These are phyloP conservation scores for Threskiornis aethiopicus DNA, from an alignment of 2,797 vertebrate species.

Conservation along the genomic window DNA sequence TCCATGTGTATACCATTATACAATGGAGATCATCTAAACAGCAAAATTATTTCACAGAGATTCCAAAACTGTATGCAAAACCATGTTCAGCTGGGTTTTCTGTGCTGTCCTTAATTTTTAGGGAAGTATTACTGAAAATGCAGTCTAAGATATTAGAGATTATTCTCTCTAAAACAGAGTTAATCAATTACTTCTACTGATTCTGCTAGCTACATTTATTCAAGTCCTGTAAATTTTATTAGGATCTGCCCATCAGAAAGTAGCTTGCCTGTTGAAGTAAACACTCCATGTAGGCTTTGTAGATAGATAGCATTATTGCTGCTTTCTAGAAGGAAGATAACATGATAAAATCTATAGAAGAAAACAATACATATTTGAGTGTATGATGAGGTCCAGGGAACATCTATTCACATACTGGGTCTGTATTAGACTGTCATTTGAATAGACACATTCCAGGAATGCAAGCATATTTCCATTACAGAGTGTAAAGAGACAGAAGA, in stretches of 20 bases:
- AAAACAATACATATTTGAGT: neutral
- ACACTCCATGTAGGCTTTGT: neutral
- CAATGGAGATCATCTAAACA: neutral
- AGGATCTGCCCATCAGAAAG: neutral
- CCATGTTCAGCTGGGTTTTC: neutral
- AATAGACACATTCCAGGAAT: neutral
- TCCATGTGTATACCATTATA: neutral
- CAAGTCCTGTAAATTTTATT: neutral
- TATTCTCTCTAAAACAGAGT: neutral
- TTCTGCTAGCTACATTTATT: neutral
- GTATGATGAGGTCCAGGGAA: neutral
- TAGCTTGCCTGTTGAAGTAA: neutral
- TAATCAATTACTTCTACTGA: neutral
- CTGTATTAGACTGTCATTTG: neutral
- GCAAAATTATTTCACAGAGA: neutral
- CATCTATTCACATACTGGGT: neutral
- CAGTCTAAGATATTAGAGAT: neutral
- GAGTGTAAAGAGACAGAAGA: neutral
- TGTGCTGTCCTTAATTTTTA: neutral
- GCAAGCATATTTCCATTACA: neutral
- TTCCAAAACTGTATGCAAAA: neutral
- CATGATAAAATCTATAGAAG: neutral
- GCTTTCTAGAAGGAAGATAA: neutral
- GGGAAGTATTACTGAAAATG: neutral
- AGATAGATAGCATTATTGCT: neutral